phyloP scores from a whole-genome alignment of 1,140 invertebrate species.

The Pseudomyrmex flavicornis region DNA sequence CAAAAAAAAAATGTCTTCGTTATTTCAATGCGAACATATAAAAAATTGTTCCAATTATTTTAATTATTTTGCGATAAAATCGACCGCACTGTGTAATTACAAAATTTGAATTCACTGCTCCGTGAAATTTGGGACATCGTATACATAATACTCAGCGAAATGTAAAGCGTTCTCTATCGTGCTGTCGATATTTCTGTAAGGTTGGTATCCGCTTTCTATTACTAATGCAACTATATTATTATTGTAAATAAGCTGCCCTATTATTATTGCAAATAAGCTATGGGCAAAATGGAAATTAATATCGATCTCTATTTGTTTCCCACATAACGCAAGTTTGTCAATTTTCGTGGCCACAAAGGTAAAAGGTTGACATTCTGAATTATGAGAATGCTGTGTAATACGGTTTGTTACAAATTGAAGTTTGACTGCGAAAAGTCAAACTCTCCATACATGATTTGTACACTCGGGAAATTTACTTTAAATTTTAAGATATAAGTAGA shows the following conservation, averaged over 20 bases:
- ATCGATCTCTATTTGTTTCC: slow-evolving; percentile 19
- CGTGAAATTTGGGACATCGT: background rate
- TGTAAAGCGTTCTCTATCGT: slow-evolving; percentile 16
- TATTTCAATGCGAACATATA: background rate
- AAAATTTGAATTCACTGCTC: slow-evolving; percentile 2
- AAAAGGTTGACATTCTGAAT: slow-evolving; percentile 18
- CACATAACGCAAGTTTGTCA: slow-evolving; percentile 28
- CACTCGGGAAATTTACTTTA: too few species aligned
- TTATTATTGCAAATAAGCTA: slow-evolving; percentile 48
- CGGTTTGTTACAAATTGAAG: too few species aligned
- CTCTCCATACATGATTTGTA: too few species aligned
- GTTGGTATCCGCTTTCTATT: slow-evolving; percentile 26
- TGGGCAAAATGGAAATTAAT: slow-evolving; percentile 24
- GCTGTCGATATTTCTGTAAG: slow-evolving; percentile 25
- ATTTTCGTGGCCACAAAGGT: slow-evolving; percentile 5
- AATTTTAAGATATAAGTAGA: too few species aligned
- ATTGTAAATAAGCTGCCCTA: slow-evolving; percentile 32
- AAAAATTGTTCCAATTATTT: slow-evolving; percentile 10
- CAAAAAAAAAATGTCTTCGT: background rate
- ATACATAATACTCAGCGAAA: background rate
- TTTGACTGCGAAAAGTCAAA: too few species aligned
- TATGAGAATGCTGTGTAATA: background rate
- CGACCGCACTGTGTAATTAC: background rate
- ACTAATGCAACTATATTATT: slow-evolving; percentile 53
- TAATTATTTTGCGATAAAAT: slow-evolving; percentile 13